Evolutionary conservation across 2,888 invertebrate genomes (phyloP).

Genomic region (Tetheella fluctuosa): DNA sequence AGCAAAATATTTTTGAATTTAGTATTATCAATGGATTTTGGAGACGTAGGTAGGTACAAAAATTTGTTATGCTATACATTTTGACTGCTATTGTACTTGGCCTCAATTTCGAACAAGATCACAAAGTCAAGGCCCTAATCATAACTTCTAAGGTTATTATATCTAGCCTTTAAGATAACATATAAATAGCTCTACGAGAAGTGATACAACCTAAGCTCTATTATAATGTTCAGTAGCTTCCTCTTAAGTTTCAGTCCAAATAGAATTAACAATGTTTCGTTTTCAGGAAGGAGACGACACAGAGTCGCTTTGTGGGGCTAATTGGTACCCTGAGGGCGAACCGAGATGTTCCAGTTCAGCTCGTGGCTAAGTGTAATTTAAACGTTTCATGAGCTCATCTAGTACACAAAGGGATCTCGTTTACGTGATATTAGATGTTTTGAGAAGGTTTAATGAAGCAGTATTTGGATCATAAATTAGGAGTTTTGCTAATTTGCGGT

Average conservation of each 20-base stretch:
- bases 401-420: slow-evolving; percentile 44
- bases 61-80: too few species aligned
- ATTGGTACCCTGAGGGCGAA: slow-evolving; percentile 32
- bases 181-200: not conserved
- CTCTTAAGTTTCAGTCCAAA: slow-evolving; percentile 28
- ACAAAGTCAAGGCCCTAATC: too few species aligned
- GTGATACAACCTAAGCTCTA: slow-evolving; percentile 29
- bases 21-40: too few species aligned
- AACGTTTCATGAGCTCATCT: slow-evolving; percentile 38
- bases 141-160: too few species aligned
- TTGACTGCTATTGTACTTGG: too few species aligned
- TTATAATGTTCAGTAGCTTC: slow-evolving; percentile 33
- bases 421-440: slow-evolving; percentile 43
- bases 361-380: slow-evolving; percentile 39
- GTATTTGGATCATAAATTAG: slow-evolving; percentile 28
- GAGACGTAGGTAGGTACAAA: too few species aligned
- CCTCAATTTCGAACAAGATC: too few species aligned
- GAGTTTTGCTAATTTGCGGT: slow-evolving; percentile 20
- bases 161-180: not conserved
- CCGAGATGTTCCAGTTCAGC: slow-evolving; percentile 14
- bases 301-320: slow-evolving; percentile 49
- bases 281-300: slow-evolving; percentile 48
- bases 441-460: slow-evolving; percentile 24
- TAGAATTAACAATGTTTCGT: slow-evolving; percentile 42
- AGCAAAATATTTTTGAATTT: too few species aligned